Conservation (phyloP, 2,113 vertebrate species). For the Dascyllus trimaculatus region DNA sequence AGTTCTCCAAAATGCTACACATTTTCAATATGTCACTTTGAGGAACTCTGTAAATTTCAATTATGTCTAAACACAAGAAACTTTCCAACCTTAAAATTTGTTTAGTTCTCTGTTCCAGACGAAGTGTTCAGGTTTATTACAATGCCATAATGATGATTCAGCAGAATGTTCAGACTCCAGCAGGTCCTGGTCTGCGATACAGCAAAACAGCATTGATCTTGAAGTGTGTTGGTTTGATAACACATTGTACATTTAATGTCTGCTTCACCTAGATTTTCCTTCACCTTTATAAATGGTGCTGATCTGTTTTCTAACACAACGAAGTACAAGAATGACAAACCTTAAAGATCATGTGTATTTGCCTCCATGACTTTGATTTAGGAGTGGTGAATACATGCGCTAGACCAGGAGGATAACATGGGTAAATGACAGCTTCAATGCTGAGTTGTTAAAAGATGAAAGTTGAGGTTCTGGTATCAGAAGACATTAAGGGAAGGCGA, state of each 20-base stretch:
- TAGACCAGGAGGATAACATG: background rate
- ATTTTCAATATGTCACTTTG: too few species aligned
- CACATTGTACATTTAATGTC: background rate
- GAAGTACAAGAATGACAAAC: background rate
- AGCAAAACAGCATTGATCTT: too few species aligned
- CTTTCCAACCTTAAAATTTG: too few species aligned
- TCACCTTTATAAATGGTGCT: background rate
- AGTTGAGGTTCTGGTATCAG: slow-evolving; percentile 25
- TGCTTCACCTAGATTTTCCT: background rate
- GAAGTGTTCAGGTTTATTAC: too few species aligned
- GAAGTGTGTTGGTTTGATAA: too few species aligned
- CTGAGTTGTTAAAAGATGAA: slow-evolving; percentile 2
- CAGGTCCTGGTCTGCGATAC: too few species aligned
- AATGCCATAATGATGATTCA: too few species aligned
- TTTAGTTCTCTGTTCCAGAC: too few species aligned
- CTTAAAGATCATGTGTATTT: background rate
- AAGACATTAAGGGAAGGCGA: background rate
- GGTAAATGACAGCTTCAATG: slow-evolving; percentile 3
- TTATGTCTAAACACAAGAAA: too few species aligned
- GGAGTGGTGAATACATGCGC: background rate
- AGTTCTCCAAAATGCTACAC: too few species aligned
- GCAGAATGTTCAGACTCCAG: too few species aligned
- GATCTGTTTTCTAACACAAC: background rate
- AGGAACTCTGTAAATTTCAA: too few species aligned
- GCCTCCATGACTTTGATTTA: background rate